phyloP scores from a whole-genome alignment of 2,888 invertebrate species.

The Pheosia gnoma region DNA sequence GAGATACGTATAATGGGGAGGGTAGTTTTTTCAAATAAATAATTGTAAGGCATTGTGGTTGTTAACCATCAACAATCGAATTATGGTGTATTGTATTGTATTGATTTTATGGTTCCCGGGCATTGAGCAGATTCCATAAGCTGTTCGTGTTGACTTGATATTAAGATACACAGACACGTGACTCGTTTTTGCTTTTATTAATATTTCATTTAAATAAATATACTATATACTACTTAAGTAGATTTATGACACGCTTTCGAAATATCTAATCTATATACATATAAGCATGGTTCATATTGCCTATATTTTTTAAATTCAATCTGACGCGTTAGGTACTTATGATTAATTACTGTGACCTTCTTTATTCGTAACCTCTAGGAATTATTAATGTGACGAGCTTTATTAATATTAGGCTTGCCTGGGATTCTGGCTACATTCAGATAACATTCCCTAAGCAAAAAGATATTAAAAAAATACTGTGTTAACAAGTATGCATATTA shows the following conservation, averaged over 20 bases:
- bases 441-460: no score
- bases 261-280: no score
- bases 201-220: not conserved
- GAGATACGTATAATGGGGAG: slow-evolving; percentile 48
- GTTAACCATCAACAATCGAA: slow-evolving; percentile 67
- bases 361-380: slow-evolving; percentile 20
- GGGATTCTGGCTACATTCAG: not conserved
- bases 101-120: slow-evolving; percentile 39
- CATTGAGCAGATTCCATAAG: slow-evolving; percentile 10
- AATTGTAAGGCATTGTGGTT: slow-evolving; percentile 73
- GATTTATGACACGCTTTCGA: no score
- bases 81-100: slow-evolving; percentile 58
- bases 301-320: no score
- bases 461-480: no score
- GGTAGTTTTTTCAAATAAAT: slow-evolving; percentile 71
- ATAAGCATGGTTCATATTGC: no score
- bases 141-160: not conserved
- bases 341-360: slow-evolving; percentile 30
- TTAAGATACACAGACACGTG: not conserved
- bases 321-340: slow-evolving; percentile 1
- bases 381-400: slow-evolving; percentile 3
- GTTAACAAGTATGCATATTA: no score
- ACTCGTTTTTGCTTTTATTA: not conserved
- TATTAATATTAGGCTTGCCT: not conserved
- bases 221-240: slow-evolving; percentile 4